These are phyloP conservation scores for Monopterus albus DNA, from an alignment of 2,113 vertebrate species.

Conservation along the genomic window DNA sequence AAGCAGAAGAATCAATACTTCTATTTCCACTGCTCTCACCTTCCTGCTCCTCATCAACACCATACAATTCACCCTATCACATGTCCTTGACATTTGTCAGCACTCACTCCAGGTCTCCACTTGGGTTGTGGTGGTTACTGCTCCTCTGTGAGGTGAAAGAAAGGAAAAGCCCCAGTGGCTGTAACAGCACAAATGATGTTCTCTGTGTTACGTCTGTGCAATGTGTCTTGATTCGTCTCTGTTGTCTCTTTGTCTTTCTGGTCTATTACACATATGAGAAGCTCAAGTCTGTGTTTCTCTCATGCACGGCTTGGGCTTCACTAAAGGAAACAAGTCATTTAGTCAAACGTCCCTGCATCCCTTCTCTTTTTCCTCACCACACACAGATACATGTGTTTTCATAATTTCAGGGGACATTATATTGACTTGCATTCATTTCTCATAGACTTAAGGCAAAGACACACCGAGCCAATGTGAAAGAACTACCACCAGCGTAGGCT, in stretches of 20 bases:
- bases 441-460: no score
- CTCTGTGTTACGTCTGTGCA: not conserved
- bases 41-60: slow-evolving; percentile 38
- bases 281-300: slow-evolving; percentile 51
- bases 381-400: not conserved
- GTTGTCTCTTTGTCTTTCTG: slow-evolving; percentile 43
- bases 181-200: slow-evolving; percentile 2
- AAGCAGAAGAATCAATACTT: slow-evolving; percentile 59
- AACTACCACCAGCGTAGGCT: no score
- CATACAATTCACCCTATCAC: slow-evolving; percentile 41
- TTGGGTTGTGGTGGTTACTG: slow-evolving; percentile 11
- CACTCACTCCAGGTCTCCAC: slow-evolving; percentile 26
- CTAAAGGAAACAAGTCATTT: slow-evolving; percentile 55
- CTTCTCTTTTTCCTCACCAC: not conserved
- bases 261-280: slow-evolving; percentile 55
- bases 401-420: no score
- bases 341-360: slow-evolving; percentile 39
- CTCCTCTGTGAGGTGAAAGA: no score
- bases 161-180: not conserved
- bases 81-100: slow-evolving; percentile 49
- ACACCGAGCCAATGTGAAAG: no score
- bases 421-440: no score
- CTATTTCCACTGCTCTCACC: slow-evolving; percentile 50
- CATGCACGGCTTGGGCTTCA: slow-evolving; percentile 52
- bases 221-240: slow-evolving; percentile 26